Evolutionary conservation across 1,140 invertebrate species (phyloP), one percentile per base, ranked within the genome.

Genomic region (Drosophila pseudoobscura): DNA sequence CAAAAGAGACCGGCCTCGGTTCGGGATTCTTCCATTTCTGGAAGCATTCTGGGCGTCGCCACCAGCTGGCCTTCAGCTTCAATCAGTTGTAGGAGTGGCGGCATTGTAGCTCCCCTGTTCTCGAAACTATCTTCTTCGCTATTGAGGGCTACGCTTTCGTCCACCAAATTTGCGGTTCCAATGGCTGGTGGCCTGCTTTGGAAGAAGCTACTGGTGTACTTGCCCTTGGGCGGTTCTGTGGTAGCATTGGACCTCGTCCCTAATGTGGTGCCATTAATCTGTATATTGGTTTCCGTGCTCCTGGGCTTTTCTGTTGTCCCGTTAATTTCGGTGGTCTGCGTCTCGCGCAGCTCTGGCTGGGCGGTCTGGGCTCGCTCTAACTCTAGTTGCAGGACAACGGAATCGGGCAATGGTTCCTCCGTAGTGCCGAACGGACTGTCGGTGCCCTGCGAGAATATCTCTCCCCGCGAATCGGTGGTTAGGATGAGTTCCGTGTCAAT

Each of bases 341-440:
- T 0, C 1, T 24, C 49, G 11, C 20, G 52, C 49, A 51, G 9
- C 7, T 20, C 15, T 0, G 29, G 8, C 6, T 29, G 24, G 26
- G 57, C 64, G 6, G 52, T 49, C 44, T 72, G 44, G 0, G 24
- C 57, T 0, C 49, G 53, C 6, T 83, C 79, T 8, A 11, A 7
- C 4, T 60, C 71, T 35, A 78, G 22, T 26, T 75, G 80, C 7
- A 43, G 31, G 24, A 79, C 2, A 31, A 80, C 82, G 2, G 82
- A 84, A 0, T 87, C 77, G 6, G 68, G 64, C 39, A 87, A 35
- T 3, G 80, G 77, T 1, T 85, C 73, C 17, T 87, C 80, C 2
- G 80, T 87, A 2, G 50, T 51, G 1, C 29, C 20, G 0, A 49
- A 7, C 0, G 47, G 50, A 45, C 35, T 47, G 8, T 62, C 70